Conservation (phyloP, 2,113 vertebrate genomes). For the Elgaria multicarinata region DNA sequence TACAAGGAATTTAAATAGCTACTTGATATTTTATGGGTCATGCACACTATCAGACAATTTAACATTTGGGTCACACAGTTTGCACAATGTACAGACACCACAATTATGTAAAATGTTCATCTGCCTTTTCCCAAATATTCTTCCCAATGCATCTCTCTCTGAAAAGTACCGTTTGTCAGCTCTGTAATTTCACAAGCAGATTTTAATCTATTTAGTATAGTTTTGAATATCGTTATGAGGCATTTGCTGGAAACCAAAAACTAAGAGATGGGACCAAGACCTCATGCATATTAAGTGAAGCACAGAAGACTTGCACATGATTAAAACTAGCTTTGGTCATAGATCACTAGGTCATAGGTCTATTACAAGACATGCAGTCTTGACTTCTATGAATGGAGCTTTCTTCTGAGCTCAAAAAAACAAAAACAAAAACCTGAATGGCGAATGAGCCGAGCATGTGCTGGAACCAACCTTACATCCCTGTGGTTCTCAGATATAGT, state of each 20-base stretch:
- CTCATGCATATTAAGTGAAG: neutral
- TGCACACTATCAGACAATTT: constrained; percentile 9
- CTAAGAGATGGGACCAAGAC: neutral
- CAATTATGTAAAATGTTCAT: constrained; percentile 1
- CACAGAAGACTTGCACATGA: neutral
- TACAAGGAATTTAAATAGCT: constrained; percentile 14
- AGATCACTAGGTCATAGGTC: neutral
- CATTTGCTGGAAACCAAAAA: neutral
- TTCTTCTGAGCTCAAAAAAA: neutral
- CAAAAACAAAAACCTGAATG: neutral
- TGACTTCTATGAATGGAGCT: neutral
- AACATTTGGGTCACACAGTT: neutral
- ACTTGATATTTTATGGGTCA: constrained; percentile 13
- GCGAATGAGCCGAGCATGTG: neutral
- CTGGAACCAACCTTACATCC: neutral
- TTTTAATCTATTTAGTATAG: neutral
- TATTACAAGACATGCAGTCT: neutral
- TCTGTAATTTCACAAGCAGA: neutral
- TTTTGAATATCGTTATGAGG: neutral
- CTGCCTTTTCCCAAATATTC: neutral
- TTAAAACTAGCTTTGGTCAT: neutral
- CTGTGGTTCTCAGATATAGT: neutral
- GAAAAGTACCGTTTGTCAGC: neutral
- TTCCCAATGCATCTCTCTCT: neutral
- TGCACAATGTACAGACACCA: neutral